These are phyloP conservation scores for Pherbina coryleti DNA, from an alignment of 2,888 invertebrate genomes.

Conservation along the genomic window DNA sequence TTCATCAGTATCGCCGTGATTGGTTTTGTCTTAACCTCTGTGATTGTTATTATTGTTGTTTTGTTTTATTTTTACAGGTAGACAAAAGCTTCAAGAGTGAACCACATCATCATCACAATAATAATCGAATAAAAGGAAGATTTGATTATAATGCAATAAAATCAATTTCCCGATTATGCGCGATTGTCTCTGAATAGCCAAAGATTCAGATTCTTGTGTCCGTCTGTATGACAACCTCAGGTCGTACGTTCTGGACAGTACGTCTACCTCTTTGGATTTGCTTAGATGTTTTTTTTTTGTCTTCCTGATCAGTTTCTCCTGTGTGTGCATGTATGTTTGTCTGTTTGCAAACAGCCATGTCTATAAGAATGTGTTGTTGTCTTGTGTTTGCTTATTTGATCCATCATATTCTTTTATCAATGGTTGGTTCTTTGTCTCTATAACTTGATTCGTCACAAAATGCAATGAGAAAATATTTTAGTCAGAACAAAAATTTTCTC, in stretches of 20 bases:
- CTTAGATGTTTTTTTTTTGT: neutral
- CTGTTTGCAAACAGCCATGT: no score
- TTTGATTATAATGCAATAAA: slow-evolving; percentile 36
- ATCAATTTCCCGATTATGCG: slow-evolving; percentile 19
- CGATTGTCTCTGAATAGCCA: neutral
- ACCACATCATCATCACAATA: neutral
- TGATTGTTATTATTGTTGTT: no score
- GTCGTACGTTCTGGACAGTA: neutral
- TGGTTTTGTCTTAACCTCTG: no score
- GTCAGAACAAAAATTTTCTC: no score
- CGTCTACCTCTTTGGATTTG: neutral
- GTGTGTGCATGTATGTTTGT: neutral
- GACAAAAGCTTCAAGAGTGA: neutral
- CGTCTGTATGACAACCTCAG: neutral
- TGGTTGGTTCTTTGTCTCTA: no score
- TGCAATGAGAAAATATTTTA: no score
- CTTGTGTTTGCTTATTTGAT: neutral
- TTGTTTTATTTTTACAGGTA: neutral
- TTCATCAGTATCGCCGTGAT: no score
- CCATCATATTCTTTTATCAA: neutral
- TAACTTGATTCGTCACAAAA: no score
- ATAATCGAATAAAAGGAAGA: slow-evolving; percentile 22
- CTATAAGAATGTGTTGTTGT: no score
- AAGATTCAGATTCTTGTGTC: no score
- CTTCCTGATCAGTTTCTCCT: neutral